Evolutionary conservation across 2,888 invertebrate species (phyloP), one percentile per base, ranked within the genome.

Genomic region (Pyrrhosoma nymphula): DNA sequence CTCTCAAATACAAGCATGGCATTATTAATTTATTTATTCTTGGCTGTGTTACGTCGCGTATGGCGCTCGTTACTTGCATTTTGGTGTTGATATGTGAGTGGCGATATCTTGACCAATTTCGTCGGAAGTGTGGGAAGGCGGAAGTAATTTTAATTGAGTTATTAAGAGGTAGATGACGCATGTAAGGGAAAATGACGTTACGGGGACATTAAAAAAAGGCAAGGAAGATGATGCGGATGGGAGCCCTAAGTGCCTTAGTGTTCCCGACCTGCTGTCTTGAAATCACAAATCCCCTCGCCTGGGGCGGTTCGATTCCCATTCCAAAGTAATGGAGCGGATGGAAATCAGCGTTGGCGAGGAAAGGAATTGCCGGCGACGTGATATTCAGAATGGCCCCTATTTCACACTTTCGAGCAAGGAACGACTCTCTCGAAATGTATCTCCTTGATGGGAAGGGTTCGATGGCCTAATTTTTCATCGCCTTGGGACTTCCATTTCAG

Each of bases 391-490:
- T n/a, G 82, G 3, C 60, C 35, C 82, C 82, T 82, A 82, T 82
- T 82, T 82, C 82, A 82, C 35, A 82, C 82, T 35, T 35, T 82
- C 60, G 35, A 35, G 18, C 14, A 3, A 0, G 82, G 26, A 14
- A 35, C 16, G 30, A 82, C 30, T 35, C 26, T 82, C 26, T 82
- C 14, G 30, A 82, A 82, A 82, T 35, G 82, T 82, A 18, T 82
- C 26, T 82, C 14, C 82, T 82, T 16, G 26, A 35, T 16, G 35
- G 82, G 26, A 4, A 18, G 82, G 35, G 26, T 82, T 82, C 35
- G 82, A 82, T 35, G 30, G 82, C 35, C 82, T 82, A 35, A 82
- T 82, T 35, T 82, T 82, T 82, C 82, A 82, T 35, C 82, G n/a
- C n/a, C 35, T 18, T 3, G 69, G n/a, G 26, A 69, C 30, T 26